phyloP scores from a whole-genome alignment of 1,140 invertebrate genomes.

The Belonocnema kinseyi region DNA sequence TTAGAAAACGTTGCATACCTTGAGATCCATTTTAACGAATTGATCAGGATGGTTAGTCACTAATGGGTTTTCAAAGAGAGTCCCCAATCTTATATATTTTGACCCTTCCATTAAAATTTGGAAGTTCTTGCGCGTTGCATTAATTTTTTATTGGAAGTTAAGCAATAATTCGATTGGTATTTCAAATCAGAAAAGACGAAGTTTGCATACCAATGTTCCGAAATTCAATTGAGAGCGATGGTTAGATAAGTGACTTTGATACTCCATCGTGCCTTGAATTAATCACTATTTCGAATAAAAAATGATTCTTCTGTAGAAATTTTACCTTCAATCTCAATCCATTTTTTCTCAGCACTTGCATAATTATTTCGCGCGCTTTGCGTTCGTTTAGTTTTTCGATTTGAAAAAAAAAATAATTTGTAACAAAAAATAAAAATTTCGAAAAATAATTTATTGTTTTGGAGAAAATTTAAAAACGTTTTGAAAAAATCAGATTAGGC shows the following conservation, averaged over 20 bases:
- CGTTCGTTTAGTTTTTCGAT: too few species aligned
- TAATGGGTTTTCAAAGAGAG: not conserved
- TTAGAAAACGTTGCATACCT: not conserved
- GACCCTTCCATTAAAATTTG: conserved; percentile 28
- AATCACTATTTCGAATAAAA: not conserved
- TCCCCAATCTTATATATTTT: conserved; percentile 32
- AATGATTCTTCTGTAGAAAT: too few species aligned
- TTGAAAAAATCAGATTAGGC: too few species aligned
- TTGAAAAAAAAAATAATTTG: too few species aligned
- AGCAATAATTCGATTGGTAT: conserved; percentile 46
- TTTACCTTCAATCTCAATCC: too few species aligned
- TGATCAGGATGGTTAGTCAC: not conserved
- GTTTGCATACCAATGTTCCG: conserved; percentile 46
- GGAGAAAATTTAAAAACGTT: too few species aligned
- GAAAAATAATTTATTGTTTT: too few species aligned
- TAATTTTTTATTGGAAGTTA: conserved; percentile 28
- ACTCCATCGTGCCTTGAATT: not conserved
- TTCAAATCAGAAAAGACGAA: conserved; percentile 37
- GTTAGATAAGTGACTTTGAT: conserved; percentile 8
- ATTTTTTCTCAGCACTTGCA: too few species aligned
- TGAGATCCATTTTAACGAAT: not conserved
- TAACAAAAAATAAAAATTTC: too few species aligned
- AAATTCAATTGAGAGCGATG: conserved; percentile 43
- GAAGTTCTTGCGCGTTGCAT: conserved; percentile 30
- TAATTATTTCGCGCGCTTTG: too few species aligned